Percentiles rank a stretch among this genome's conserved stretches.
Evolutionary conservation across 1,140 invertebrate species (phyloP).

Genomic region (Arctopsyche grandis): DNA sequence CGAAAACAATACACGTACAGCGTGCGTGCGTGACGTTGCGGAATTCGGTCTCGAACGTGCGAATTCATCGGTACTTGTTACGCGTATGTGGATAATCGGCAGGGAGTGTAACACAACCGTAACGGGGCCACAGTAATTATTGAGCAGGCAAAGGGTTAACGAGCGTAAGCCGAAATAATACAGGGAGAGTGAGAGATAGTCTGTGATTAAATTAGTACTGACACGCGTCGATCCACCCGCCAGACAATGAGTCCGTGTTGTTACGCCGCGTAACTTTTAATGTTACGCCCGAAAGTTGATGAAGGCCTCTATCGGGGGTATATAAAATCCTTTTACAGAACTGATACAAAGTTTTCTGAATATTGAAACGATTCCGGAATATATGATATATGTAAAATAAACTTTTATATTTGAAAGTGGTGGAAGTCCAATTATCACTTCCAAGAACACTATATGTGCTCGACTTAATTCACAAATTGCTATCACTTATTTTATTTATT

Average conservation of each 20-base stretch:
- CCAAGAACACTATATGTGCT: too few species aligned
- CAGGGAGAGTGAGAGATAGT: not conserved
- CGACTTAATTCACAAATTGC: too few species aligned
- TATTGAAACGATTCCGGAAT: too few species aligned
- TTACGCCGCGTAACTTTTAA: not conserved
- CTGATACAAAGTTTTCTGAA: not conserved
- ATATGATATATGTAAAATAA: too few species aligned
- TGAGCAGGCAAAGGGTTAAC: not conserved
- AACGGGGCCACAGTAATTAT: not conserved
- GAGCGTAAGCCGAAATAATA: conserved; percentile 24
- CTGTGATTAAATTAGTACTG: conserved; percentile 27
- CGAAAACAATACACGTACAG: not conserved
- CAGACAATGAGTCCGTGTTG: too few species aligned
- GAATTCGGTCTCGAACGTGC: too few species aligned
- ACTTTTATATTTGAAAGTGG: too few species aligned
- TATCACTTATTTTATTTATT: too few species aligned
- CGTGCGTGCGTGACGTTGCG: too few species aligned
- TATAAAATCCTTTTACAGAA: not conserved
- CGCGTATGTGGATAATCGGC: not conserved
- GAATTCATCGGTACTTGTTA: not conserved
- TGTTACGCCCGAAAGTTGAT: not conserved
- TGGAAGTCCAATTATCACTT: too few species aligned
- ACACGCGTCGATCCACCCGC: not conserved
- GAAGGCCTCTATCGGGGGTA: not conserved
- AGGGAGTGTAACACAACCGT: not conserved